Conservation (phyloP, 2,888 invertebrate genomes). For the Oeneis ivallda region DNA sequence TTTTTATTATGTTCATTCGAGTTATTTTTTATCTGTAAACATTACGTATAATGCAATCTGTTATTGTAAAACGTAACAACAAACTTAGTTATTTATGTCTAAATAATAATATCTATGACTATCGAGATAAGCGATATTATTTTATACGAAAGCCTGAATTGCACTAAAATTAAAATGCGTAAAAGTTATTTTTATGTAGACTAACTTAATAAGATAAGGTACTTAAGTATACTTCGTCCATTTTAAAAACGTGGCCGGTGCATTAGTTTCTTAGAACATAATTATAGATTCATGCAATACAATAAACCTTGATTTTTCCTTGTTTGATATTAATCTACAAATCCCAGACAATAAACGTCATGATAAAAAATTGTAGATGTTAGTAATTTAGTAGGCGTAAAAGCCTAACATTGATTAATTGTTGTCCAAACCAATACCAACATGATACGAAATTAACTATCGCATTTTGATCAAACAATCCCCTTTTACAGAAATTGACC, state of each 20-base stretch:
- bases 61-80: neutral
- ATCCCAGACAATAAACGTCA: neutral
- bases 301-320: constrained; percentile 20
- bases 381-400: constrained; percentile 10
- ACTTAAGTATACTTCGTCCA: neutral
- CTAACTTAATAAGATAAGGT: neutral
- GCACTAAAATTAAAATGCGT: no score
- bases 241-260: constrained; percentile 10
- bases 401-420: neutral
- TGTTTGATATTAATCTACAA: constrained; percentile 11
- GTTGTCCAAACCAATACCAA: neutral
- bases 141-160: neutral
- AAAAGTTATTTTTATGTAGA: neutral
- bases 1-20: neutral
- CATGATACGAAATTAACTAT: neutral
- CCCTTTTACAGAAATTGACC: neutral
- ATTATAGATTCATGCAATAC: constrained; percentile 24
- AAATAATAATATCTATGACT: neutral
- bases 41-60: neutral
- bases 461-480: neutral
- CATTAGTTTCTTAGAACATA: constrained; percentile 19
- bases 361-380: neutral
- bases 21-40: neutral
- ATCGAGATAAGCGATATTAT: neutral
- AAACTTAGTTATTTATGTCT: no score